Conservation (phyloP, 2,888 invertebrate genomes). For the Eretmocerus hayati region DNA sequence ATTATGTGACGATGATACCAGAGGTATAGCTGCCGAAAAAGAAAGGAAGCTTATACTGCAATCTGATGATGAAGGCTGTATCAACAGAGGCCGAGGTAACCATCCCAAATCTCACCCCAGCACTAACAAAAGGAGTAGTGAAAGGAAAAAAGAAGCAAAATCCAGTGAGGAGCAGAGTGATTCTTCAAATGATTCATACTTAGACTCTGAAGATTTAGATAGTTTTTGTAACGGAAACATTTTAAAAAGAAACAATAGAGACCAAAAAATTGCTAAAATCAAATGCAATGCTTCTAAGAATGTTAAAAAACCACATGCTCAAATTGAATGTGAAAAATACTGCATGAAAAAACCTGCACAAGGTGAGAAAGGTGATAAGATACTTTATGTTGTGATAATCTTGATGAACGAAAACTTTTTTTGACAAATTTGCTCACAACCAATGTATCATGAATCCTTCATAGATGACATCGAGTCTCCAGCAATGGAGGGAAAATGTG, state of each 20-base stretch:
- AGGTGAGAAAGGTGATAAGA: too few species aligned
- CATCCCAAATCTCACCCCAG: constrained; percentile 1
- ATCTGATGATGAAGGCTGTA: constrained; percentile 53
- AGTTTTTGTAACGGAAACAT: constrained; percentile 29
- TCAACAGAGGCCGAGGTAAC: constrained; percentile 49
- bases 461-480: too few species aligned
- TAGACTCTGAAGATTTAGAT: constrained; percentile 16
- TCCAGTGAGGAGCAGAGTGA: neutral
- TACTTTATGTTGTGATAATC: too few species aligned
- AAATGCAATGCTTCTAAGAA: too few species aligned
- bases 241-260: neutral
- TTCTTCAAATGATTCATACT: neutral
- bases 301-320: too few species aligned
- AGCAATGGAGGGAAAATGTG: too few species aligned
- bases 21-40: constrained; percentile 55
- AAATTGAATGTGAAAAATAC: too few species aligned
- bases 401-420: too few species aligned
- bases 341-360: too few species aligned
- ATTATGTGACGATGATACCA: constrained; percentile 63
- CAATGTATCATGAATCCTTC: too few species aligned
- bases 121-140: neutral
- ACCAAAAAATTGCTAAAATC: too few species aligned
- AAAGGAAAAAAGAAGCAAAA: neutral
- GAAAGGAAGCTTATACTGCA: constrained; percentile 52
- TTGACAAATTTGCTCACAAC: too few species aligned